Base-by-base conservation (phyloP, 2,888 invertebrate species). In the Villa cingulata region DNA sequence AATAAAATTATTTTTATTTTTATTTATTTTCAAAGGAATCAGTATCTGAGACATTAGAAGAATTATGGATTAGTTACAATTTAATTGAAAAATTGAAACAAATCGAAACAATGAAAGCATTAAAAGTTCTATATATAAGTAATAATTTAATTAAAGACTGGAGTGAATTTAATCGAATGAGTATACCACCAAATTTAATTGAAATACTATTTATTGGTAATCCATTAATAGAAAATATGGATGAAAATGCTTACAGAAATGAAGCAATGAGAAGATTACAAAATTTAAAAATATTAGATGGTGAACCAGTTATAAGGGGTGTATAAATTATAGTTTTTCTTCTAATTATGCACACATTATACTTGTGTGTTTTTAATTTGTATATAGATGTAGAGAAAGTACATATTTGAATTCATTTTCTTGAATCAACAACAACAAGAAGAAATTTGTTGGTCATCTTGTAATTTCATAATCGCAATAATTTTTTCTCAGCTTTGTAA, bases 41-140 rank as follows among this genome's bases (percentile, higher is more conserved):
- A 0, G 73, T 94, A 7, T 84, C 81, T 0, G 94, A 95, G 16
- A 86, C 87, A 0, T 65, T 96, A 29, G 89, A 92, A 64, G 86
- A 96, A 63, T 68, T 96, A 2, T 96, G 95, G 95, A 80, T 94
- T 43, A 95, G 94, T 0, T 95, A 94, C 63, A 95, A 96, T 66
- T 68, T 81, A 37, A 83, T 96, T 45, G 95, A 96, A 60, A 94
- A 92, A 68, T 72, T 92, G 37, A 94, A 92, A 71, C 92, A 92
- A 0, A 76, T 92, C 1, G 80, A 80, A 43, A 80, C 78, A 0
- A 71, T 95, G 56, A 85, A 85, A 62, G 88, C 81, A 48, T 66
- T 95, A 0, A 83, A 79, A 63, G 86, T 92, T 0, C 70, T 90
- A 2, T 87, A 87, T 57, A 80, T 89, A 73, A 80, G 85, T 20